A percentile compares a stretch with the other conserved stretches of the same genome.
These are phyloP conservation scores for Xenentodon cancila DNA, from an alignment of 2,797 vertebrate species.

Conservation along the genomic window DNA sequence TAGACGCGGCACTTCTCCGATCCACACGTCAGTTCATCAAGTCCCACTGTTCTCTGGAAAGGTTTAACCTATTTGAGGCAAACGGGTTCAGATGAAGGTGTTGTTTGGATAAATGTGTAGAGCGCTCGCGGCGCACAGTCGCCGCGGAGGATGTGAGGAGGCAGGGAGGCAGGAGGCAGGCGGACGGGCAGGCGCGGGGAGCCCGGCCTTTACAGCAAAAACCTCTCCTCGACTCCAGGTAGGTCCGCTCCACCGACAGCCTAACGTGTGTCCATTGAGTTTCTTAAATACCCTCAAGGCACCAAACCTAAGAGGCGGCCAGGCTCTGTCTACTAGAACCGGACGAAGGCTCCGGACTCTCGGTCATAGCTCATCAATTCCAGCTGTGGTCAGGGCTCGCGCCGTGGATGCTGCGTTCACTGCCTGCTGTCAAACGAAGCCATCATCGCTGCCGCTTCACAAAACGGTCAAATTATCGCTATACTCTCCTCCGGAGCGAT, in stretches of 20 bases:
- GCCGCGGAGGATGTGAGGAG: constrained; percentile 38
- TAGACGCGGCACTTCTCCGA: constrained; percentile 55
- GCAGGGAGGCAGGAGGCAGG: constrained; percentile 7
- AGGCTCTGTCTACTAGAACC: constrained; percentile 66
- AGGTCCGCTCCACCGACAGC: constrained; percentile 22
- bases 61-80: background rate
- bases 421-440: constrained; percentile 49
- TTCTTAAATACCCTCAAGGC: constrained; percentile 72
- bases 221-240: constrained; percentile 32
- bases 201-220: constrained; percentile 55
- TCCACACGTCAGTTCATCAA: constrained; percentile 46
- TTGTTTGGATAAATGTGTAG: background rate
- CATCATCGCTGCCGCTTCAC: constrained; percentile 36
- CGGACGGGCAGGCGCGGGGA: constrained; percentile 16
- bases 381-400: constrained; percentile 81
- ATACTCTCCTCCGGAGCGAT: constrained; percentile 3
- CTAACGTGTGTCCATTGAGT: constrained; percentile 42
- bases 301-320: constrained; percentile 53
- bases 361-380: constrained; percentile 74
- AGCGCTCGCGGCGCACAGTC: constrained; percentile 32
- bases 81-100: background rate
- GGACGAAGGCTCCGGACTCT: constrained; percentile 69
- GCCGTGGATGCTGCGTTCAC: constrained; percentile 48
- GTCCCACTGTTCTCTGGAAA: constrained; percentile 33
- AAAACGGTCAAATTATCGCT: background rate